These are phyloP conservation scores for Gobionotothen gibberifrons DNA, from an alignment of 2,797 vertebrate species.

Conservation along the genomic window DNA sequence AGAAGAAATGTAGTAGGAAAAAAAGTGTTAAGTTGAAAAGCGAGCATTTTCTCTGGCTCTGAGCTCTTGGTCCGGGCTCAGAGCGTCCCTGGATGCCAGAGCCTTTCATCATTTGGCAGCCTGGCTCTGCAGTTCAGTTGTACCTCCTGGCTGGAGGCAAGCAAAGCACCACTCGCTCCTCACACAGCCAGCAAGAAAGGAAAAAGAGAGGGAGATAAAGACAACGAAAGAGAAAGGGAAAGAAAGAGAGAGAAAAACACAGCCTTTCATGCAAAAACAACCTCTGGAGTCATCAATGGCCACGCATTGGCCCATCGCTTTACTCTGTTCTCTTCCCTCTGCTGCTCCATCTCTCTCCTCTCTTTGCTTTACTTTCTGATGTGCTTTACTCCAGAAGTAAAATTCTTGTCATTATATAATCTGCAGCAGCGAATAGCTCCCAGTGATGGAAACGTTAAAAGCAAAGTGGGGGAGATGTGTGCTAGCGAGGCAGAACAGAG, in stretches of 20 bases:
- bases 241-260: constrained; percentile 55
- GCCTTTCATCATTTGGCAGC: constrained; percentile 87
- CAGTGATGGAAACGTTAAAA: constrained; percentile 78
- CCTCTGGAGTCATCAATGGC: constrained; percentile 82
- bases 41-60: constrained; percentile 83
- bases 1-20: constrained; percentile 73
- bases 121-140: constrained; percentile 81
- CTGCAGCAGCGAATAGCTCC: constrained; percentile 74
- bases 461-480: constrained; percentile 69
- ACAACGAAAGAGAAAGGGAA: constrained; percentile 54
- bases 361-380: constrained; percentile 71
- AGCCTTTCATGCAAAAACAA: constrained; percentile 83
- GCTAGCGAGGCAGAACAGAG: constrained; percentile 61
- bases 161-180: constrained; percentile 77
- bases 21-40: constrained; percentile 83
- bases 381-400: constrained; percentile 74
- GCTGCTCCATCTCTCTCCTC: constrained; percentile 62
- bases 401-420: constrained; percentile 84
- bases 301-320: constrained; percentile 70
- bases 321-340: constrained; percentile 52
- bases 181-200: constrained; percentile 68
- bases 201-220: constrained; percentile 61
- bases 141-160: constrained; percentile 87
- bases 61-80: constrained; percentile 84
- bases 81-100: constrained; percentile 84